These are phyloP conservation scores for Kryptolebias ocellatus DNA, from an alignment of 2,797 vertebrate species.

Conservation along the genomic window DNA sequence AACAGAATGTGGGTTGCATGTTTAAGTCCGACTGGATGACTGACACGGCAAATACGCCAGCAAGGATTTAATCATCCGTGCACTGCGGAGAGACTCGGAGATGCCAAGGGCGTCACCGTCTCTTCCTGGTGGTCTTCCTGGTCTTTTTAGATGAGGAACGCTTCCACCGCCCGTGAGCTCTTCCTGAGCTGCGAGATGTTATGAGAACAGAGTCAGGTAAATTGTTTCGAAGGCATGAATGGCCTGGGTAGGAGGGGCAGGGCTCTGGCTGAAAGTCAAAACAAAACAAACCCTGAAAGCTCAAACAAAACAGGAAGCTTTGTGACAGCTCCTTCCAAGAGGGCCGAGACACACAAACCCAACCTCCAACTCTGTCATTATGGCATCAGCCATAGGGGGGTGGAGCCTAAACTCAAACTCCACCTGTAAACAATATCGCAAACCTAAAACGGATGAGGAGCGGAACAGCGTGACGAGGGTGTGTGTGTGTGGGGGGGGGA, in stretches of 20 bases:
- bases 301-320: slow-evolving; percentile 62
- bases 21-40: background rate
- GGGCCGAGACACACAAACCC: slow-evolving; percentile 24
- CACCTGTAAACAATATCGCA: slow-evolving; percentile 21
- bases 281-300: slow-evolving; percentile 22
- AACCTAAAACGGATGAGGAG: too few species aligned
- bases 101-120: slow-evolving; percentile 46
- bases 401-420: slow-evolving; percentile 5
- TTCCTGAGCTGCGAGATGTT: slow-evolving; percentile 46
- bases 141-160: slow-evolving; percentile 2
- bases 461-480: too few species aligned
- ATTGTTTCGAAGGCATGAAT: slow-evolving; percentile 38
- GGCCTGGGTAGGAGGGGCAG: background rate
- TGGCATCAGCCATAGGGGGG: slow-evolving; percentile 24
- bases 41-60: slow-evolving; percentile 15
- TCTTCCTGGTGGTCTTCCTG: slow-evolving; percentile 6
- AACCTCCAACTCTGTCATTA: slow-evolving; percentile 22
- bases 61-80: slow-evolving; percentile 48
- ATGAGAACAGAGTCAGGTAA: slow-evolving; percentile 48
- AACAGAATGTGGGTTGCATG: slow-evolving; percentile 45
- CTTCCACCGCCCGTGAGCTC: slow-evolving; percentile 26
- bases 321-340: slow-evolving; percentile 21
- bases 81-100: slow-evolving; percentile 29
- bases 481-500: background rate
- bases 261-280: slow-evolving; percentile 38